phyloP scores from a whole-genome alignment of 2,888 invertebrate genomes.

The Belgica antarctica region DNA sequence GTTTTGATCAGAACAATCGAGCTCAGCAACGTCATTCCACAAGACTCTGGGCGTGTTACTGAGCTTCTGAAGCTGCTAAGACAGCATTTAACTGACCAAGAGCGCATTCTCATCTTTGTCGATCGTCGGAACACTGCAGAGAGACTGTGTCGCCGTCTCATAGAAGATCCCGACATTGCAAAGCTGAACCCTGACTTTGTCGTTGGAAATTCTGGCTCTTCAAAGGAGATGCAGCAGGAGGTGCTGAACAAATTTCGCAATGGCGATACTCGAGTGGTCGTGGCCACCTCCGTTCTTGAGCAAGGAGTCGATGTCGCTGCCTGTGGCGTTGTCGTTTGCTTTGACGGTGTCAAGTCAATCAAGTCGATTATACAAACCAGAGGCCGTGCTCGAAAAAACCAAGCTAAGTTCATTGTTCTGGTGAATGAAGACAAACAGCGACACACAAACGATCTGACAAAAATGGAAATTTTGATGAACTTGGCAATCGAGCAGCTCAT shows the following conservation, averaged over 20 bases:
- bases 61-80: background rate
- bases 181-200: slow-evolving; percentile 17
- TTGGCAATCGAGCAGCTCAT: background rate
- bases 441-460: slow-evolving; percentile 1
- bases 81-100: background rate
- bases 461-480: background rate
- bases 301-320: slow-evolving; percentile 20
- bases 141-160: background rate
- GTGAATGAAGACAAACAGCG: background rate
- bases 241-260: background rate
- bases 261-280: background rate
- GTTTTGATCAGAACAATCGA: background rate
- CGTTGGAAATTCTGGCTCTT: background rate
- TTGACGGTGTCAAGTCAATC: background rate
- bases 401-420: slow-evolving; percentile 8
- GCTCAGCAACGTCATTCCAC: background rate
- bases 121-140: slow-evolving; percentile 2
- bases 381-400: background rate
- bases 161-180: background rate
- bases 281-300: slow-evolving; percentile 7
- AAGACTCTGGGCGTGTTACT: background rate
- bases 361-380: slow-evolving; percentile 13
- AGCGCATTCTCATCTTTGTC: slow-evolving; percentile 8
- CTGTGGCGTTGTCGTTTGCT: background rate
- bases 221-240: background rate